A percentile compares a stretch with the other conserved stretches of the same genome.
These are phyloP conservation scores for Falcaria lacertinaria DNA, from an alignment of 2,888 invertebrate genomes.

Conservation along the genomic window DNA sequence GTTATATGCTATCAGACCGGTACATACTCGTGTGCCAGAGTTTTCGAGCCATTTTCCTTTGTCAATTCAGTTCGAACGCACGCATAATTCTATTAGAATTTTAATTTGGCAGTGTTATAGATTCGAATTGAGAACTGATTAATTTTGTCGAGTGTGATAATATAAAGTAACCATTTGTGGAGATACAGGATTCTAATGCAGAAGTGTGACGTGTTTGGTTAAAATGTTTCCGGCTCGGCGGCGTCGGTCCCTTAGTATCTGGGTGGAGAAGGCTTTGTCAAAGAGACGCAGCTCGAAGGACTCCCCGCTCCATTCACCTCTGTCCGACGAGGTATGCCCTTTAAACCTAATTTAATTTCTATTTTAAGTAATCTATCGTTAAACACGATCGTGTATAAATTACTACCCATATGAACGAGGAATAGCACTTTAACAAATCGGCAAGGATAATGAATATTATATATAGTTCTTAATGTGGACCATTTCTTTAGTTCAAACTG, in stretches of 20 bases:
- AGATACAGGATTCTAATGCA: conserved; percentile 9
- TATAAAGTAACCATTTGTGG: conserved; percentile 9
- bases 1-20: conserved; percentile 50
- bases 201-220: conserved; percentile 19
- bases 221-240: conserved; percentile 32
- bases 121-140: conserved; percentile 8
- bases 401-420: no score
- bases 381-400: no score
- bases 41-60: conserved; percentile 66
- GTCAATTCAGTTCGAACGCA: conserved; percentile 58
- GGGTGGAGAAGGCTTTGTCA: conserved; percentile 47
- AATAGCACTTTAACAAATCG: no score
- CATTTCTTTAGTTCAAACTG: no score
- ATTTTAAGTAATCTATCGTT: no score
- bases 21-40: conserved; percentile 32
- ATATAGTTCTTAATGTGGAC: no score
- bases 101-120: conserved; percentile 25
- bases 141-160: conserved; percentile 14
- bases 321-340: conserved; percentile 35
- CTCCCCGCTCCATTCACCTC: conserved; percentile 34
- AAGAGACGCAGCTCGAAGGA: conserved; percentile 43
- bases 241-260: conserved; percentile 44
- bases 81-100: conserved; percentile 38
- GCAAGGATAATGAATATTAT: no score
- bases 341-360: no score